Conservation (phyloP, 2,888 invertebrate genomes). For the Zaprionus bogoriensis region DNA sequence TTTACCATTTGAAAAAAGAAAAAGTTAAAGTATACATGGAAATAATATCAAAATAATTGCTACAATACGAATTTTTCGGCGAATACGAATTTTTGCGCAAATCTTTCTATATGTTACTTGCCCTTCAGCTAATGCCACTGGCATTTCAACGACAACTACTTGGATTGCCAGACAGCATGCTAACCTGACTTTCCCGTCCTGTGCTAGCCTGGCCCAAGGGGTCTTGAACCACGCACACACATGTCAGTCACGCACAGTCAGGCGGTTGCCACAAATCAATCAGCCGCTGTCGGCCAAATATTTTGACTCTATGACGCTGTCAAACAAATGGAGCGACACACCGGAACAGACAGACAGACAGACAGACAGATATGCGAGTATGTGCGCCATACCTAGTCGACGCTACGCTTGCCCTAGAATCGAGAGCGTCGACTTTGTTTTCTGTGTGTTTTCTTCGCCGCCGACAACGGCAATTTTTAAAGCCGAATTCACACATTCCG, state of each 20-base stretch:
- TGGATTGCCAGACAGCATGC: not conserved
- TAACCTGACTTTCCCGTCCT: not conserved
- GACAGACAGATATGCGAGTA: not conserved
- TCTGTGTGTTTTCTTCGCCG: conserved; percentile 27
- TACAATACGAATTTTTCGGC: too few species aligned
- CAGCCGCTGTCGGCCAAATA: conserved; percentile 50
- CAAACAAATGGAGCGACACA: conserved; percentile 38
- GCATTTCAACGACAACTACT: too few species aligned
- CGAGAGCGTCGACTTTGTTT: conserved; percentile 31
- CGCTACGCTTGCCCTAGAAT: conserved; percentile 42
- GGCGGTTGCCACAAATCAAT: conserved; percentile 29
- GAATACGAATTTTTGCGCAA: too few species aligned
- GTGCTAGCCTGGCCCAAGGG: not conserved
- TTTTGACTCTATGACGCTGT: conserved; percentile 56
- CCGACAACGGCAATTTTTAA: conserved; percentile 37
- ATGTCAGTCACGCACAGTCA: conserved; percentile 35
- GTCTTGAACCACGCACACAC: not conserved
- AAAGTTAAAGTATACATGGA: too few species aligned
- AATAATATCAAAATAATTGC: too few species aligned
- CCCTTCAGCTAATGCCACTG: too few species aligned
- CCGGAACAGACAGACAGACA: conserved; percentile 44
- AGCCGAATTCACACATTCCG: conserved; percentile 72
- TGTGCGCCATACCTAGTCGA: not conserved
- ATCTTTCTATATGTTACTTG: too few species aligned
- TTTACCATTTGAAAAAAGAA: too few species aligned